phyloP scores from a whole-genome alignment of 2,113 vertebrate species.

The Gavia stellata region DNA sequence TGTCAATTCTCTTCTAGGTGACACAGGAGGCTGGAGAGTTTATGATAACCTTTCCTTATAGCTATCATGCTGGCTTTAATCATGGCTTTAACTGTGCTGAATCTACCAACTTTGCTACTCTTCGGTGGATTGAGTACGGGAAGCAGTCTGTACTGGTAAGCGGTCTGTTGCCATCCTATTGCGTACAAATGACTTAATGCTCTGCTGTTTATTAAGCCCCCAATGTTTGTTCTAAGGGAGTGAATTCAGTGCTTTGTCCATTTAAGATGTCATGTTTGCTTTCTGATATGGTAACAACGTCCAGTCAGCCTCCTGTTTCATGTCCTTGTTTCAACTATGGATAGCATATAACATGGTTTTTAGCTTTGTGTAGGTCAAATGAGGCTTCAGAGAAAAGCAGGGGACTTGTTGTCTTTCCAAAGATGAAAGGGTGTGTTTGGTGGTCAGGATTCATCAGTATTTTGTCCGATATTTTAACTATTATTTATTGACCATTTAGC shows the following conservation, averaged over 20 bases:
- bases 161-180: background rate
- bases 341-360: background rate
- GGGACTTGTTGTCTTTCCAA: background rate
- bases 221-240: background rate
- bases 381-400: background rate
- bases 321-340: background rate
- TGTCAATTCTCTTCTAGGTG: constrained; percentile 73
- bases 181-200: background rate
- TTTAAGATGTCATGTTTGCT: background rate
- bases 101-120: constrained; percentile 95
- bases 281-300: background rate
- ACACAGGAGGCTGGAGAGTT: constrained; percentile 96
- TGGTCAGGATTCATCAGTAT: background rate
- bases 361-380: background rate
- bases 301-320: background rate
- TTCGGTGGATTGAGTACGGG: constrained; percentile 96
- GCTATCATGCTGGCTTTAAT: constrained; percentile 97
- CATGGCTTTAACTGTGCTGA: constrained; percentile 99
- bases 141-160: constrained; percentile 91
- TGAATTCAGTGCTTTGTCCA: background rate
- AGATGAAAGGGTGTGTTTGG: background rate
- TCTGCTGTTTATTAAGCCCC: background rate
- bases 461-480: background rate
- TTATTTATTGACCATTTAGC: background rate
- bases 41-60: constrained; percentile 94